Percentiles rank a stretch among this genome's conserved stretches.
phyloP scores from a whole-genome alignment of 2,888 invertebrate species.

The Eristalinus sepulchralis region DNA sequence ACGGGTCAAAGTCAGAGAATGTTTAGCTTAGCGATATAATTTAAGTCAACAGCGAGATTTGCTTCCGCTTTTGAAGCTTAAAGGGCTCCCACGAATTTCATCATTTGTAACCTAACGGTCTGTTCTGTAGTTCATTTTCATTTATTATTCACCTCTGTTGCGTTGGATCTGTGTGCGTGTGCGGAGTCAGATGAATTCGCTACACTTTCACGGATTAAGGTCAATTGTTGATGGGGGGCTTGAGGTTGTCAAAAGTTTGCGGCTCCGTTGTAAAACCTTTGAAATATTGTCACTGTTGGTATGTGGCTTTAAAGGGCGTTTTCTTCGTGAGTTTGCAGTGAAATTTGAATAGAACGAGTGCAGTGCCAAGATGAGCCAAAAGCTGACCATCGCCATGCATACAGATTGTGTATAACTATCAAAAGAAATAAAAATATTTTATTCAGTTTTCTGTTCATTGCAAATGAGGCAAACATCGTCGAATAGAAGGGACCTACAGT shows the following conservation, averaged over 20 bases:
- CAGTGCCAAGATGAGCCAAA: too few relatives aligned
- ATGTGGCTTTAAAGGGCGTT: too few relatives aligned
- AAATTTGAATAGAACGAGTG: too few relatives aligned
- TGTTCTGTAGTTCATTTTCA: not conserved
- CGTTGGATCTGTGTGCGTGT: not conserved
- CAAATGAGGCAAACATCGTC: too few relatives aligned
- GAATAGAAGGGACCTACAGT: too few relatives aligned
- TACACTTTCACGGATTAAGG: slow-evolving; percentile 30
- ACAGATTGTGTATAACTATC: too few relatives aligned
- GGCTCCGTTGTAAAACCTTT: not conserved
- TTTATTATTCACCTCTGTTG: not conserved
- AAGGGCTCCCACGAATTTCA: not conserved
- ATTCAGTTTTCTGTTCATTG: too few relatives aligned
- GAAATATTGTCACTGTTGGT: not conserved
- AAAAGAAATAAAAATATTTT: too few relatives aligned
- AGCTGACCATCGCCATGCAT: too few relatives aligned
- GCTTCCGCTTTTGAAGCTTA: not conserved
- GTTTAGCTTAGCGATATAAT: not conserved
- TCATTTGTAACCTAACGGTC: not conserved
- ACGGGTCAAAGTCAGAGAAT: not conserved
- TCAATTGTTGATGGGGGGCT: not conserved
- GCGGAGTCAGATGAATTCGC: not conserved
- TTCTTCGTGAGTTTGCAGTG: too few relatives aligned
- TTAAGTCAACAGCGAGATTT: not conserved
- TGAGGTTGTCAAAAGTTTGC: not conserved